Evolutionary conservation across 1,140 invertebrate genomes (phyloP), one percentile per base, ranked within the genome.

Genomic region (Atta texana): DNA sequence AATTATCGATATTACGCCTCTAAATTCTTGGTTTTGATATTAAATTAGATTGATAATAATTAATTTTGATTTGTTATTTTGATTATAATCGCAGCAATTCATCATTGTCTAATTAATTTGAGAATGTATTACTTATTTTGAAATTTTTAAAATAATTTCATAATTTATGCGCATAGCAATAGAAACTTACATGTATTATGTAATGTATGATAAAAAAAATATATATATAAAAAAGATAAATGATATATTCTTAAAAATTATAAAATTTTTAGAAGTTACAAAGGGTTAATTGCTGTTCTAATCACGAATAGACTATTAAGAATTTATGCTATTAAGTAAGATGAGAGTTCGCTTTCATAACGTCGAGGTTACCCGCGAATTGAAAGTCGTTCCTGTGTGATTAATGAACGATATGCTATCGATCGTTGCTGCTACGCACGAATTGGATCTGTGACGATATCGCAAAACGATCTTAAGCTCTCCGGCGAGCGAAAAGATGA

Each of bases 401-500:
- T 82, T 82, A 82, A 74, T 74, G 53, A 39, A 74, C 18, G 68
- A 82, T 61, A 82, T 57, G 21, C 34, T 74, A 59, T 82, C 68
- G 66, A 82, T 72, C 53, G 77, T 68, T 77, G 49, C 49, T 24
- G 53, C 72, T 68, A 49, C 78, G 78, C 66, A 72, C 68, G 78
- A 82, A 59, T 82, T 82, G 39, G 68, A 82, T 82, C 51, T 66
- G 18, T 72, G 21, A n/a, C 39, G 55, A 82, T 82, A 82, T 74
- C 80, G 68, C 55, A 18, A 39, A 74, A 64, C 55, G 55, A 82
- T 82, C 68, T 82, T 31, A 49, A 82, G 39, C 39, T 82, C 66
- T 55, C 34, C 28, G 68, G 34, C 68, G 53, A 72, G 69, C 63
- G 59, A 18, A 86, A 81, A 57, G 85, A 90, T 88, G 68, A 90